These are phyloP conservation scores for Thalassoma bifasciatum DNA, from an alignment of 2,113 vertebrate genomes.

Conservation along the genomic window DNA sequence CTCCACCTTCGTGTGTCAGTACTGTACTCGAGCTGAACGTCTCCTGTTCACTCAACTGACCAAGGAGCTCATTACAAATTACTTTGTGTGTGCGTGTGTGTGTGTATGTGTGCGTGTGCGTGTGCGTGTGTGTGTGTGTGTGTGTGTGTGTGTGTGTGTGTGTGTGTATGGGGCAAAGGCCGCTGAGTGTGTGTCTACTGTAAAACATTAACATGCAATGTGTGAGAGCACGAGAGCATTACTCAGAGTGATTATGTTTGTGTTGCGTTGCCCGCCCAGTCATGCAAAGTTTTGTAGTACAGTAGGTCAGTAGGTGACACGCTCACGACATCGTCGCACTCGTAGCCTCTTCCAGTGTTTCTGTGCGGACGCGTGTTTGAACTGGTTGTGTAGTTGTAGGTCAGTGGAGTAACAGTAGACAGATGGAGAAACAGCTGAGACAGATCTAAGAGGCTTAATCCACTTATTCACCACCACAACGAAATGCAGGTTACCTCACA, in stretches of 20 bases:
- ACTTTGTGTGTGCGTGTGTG: constrained; percentile 20
- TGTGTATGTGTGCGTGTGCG: constrained; percentile 30
- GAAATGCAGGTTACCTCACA: constrained; percentile 58
- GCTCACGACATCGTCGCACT: constrained; percentile 22
- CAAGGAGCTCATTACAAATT: constrained; percentile 55
- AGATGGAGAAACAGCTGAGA: constrained; percentile 75
- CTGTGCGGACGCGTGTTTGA: neutral
- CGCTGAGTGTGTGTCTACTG: no score
- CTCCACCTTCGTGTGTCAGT: constrained; percentile 21
- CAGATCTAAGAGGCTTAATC: constrained; percentile 80
- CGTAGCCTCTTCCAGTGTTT: neutral
- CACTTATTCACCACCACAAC: constrained; percentile 67
- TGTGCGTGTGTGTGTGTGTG: constrained; percentile 29
- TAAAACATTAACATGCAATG: neutral
- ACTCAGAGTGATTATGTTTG: neutral
- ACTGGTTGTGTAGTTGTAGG: constrained; percentile 25
- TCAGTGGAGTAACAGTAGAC: constrained; percentile 59
- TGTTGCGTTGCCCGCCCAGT: neutral
- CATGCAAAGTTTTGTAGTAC: constrained; percentile 1
- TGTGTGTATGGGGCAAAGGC: no score
- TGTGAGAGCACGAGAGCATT: neutral
- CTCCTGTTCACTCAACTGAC: constrained; percentile 44
- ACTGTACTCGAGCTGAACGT: constrained; percentile 38
- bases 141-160: constrained; percentile 13
- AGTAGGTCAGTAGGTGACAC: constrained; percentile 36